phyloP scores from a whole-genome alignment of 2,888 invertebrate genomes.

The Pecten maximus region DNA sequence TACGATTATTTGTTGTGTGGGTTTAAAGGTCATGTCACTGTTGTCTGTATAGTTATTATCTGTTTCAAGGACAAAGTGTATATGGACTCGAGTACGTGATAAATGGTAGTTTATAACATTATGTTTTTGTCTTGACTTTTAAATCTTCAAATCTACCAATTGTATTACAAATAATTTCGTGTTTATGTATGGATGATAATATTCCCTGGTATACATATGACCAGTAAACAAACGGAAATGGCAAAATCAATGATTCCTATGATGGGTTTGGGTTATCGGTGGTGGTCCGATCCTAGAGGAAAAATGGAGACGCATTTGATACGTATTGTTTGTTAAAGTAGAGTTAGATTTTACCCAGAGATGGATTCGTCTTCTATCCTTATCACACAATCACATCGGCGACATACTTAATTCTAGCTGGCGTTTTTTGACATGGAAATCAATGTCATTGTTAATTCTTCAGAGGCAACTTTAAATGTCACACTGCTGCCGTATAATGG shows the following conservation, averaged over 20 bases:
- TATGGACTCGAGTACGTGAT: no score
- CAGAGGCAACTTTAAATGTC: not conserved
- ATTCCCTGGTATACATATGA: not conserved
- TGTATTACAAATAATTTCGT: no score
- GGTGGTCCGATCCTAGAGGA: not conserved
- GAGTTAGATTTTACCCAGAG: not conserved
- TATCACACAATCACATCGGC: not conserved
- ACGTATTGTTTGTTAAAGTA: not conserved
- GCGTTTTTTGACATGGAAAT: conserved; percentile 9
- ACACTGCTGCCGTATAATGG: not conserved
- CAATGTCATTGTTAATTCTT: not conserved
- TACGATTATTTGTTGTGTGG: not conserved
- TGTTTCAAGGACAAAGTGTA: not conserved
- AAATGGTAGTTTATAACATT: not conserved
- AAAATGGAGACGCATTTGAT: not conserved
- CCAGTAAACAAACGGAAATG: not conserved
- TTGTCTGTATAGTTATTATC: not conserved
- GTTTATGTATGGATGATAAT: no score
- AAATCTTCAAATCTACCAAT: no score
- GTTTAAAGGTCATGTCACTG: not conserved
- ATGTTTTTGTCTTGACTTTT: no score
- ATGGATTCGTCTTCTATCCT: not conserved
- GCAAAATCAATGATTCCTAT: not conserved
- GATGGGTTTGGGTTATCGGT: not conserved
- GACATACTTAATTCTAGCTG: conserved; percentile 19